Percentiles rank a stretch among this genome's conserved stretches.
phyloP scores from a whole-genome alignment of 2,113 vertebrate species.

The Xenopus tropicalis region UCB_Xtro_10.0 CM004446.2:9226501-9227000 shows the following conservation, averaged over 20 bases:
- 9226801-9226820: neutral
- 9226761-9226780: neutral
- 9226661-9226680: conserved; percentile 1
- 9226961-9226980: no score
- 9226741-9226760: neutral
- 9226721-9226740: conserved; percentile 1
- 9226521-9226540: conserved; percentile 10
- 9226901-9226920: no score
- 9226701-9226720: neutral
- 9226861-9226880: neutral
- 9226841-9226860: neutral
- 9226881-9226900: neutral
- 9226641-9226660: conserved; percentile 3
- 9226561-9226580: neutral
- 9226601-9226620: no score
- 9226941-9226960: no score
- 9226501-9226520: neutral
- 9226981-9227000: no score
- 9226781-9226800: neutral
- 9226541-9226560: neutral
- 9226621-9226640: conserved; percentile 3
- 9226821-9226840: neutral
- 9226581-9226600: conserved; percentile 5
- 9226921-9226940: no score
- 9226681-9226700: conserved; percentile 2